Percentiles rank a stretch among this genome's conserved stretches.
These are phyloP conservation scores for Tokudaia muenninki DNA, from an alignment of 2,797 vertebrate genomes.

Conservation along the genomic window DNA sequence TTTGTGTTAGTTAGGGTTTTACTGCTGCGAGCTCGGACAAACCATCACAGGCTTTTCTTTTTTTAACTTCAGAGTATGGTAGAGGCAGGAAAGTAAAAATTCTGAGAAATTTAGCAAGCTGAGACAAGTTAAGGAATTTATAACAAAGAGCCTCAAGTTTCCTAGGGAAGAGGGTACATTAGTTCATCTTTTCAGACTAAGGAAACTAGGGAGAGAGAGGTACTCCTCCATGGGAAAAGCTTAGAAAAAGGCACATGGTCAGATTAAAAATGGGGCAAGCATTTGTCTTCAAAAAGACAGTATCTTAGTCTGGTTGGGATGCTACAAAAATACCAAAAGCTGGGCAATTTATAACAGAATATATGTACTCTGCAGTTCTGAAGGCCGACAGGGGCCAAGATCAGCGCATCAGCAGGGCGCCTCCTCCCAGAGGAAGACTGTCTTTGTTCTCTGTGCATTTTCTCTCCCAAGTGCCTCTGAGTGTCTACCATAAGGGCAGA, in stretches of 20 bases:
- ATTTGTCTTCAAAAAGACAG: conserved; percentile 52
- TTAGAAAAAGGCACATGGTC: conserved; percentile 22
- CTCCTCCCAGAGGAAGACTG: not conserved
- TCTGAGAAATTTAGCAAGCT: not conserved
- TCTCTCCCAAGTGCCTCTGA: not conserved
- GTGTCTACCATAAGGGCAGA: not conserved
- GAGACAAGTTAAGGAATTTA: conserved; percentile 40
- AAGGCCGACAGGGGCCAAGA: not conserved
- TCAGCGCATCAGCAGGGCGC: not conserved
- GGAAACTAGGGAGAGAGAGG: not conserved
- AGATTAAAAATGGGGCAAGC: conserved; percentile 46
- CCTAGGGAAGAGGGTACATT: conserved; percentile 3
- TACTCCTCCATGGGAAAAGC: not conserved
- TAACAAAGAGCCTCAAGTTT: conserved; percentile 35
- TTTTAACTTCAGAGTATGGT: not conserved
- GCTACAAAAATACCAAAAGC: not conserved
- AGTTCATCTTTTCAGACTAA: not conserved
- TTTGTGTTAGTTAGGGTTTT: not conserved
- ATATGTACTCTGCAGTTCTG: not conserved
- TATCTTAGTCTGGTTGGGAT: not conserved
- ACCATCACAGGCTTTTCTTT: too few relatives aligned
- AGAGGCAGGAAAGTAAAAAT: not conserved
- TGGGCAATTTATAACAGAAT: not conserved
- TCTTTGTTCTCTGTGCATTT: not conserved
- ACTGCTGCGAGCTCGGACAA: too few relatives aligned